A percentile compares a stretch with the other conserved stretches of the same genome.
These are phyloP conservation scores for Verasper variegatus DNA, from an alignment of 2,113 vertebrate species.

Conservation along the genomic window DNA sequence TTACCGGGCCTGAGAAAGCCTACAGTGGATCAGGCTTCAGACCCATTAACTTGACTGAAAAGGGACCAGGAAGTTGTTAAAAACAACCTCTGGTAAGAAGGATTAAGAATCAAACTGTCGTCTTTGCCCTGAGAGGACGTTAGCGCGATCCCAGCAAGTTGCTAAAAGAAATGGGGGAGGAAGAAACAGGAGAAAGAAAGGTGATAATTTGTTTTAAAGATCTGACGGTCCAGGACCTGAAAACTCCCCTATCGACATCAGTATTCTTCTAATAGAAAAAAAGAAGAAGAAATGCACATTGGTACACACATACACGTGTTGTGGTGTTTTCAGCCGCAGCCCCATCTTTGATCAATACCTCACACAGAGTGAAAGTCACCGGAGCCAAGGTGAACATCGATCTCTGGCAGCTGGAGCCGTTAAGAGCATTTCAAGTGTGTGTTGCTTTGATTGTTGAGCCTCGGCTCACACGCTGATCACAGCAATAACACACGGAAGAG, in stretches of 20 bases:
- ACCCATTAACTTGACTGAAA: conserved; percentile 64
- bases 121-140: conserved; percentile 42
- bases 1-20: conserved; percentile 81
- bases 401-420: conserved; percentile 45
- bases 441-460: conserved; percentile 49
- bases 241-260: conserved; percentile 4
- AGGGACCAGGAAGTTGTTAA: conserved; percentile 66
- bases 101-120: conserved; percentile 62
- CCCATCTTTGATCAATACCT: conserved; percentile 56
- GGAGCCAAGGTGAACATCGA: conserved; percentile 75
- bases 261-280: neutral
- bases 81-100: conserved; percentile 68
- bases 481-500: conserved; percentile 14
- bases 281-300: conserved; percentile 20
- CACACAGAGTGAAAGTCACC: conserved; percentile 58
- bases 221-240: conserved; percentile 49
- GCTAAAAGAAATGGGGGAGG: neutral
- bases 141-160: conserved; percentile 12
- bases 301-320: conserved; percentile 10
- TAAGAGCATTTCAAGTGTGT: conserved; percentile 65
- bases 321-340: conserved; percentile 19
- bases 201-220: conserved; percentile 19
- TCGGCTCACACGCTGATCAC: conserved; percentile 24
- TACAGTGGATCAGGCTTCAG: conserved; percentile 68
- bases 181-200: conserved; percentile 25